phyloP scores from a whole-genome alignment of 2,113 vertebrate genomes.

The Naja naja region DNA sequence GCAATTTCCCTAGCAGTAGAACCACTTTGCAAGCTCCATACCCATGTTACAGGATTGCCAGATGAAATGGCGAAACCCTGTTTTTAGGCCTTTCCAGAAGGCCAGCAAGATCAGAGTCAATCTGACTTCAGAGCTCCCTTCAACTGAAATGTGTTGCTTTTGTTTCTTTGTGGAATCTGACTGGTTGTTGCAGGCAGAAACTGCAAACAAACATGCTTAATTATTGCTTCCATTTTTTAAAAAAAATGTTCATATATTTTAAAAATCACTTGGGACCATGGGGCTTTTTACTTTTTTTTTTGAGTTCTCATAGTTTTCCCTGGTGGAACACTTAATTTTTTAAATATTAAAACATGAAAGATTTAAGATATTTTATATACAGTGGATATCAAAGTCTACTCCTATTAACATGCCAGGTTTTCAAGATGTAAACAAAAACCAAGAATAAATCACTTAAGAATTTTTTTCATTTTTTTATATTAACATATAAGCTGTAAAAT shows the following conservation, averaged over 20 bases:
- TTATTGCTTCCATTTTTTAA: not conserved
- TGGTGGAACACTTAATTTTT: not conserved
- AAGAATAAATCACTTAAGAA: not conserved
- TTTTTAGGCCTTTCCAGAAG: not conserved
- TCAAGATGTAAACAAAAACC: not conserved
- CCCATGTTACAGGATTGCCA: not conserved
- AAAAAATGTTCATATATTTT: not conserved
- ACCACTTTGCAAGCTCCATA: not conserved
- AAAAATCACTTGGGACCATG: not conserved
- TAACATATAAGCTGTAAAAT: not conserved
- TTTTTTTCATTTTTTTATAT: not conserved
- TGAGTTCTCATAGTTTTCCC: not conserved
- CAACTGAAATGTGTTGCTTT: not conserved
- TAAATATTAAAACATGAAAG: not conserved
- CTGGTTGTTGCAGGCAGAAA: not conserved
- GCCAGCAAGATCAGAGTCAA: not conserved
- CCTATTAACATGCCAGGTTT: not conserved
- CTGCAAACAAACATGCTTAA: not conserved
- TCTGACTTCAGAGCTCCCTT: not conserved
- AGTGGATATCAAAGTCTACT: not conserved
- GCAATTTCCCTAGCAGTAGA: not conserved
- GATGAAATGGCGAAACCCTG: not conserved
- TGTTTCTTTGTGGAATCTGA: not conserved
- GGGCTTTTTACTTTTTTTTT: not conserved
- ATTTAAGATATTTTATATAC: not conserved